Evolutionary conservation across 2,797 vertebrate genomes (phyloP), one percentile per base, ranked within the genome.

Genomic region (Chrosomus eos): DNA sequence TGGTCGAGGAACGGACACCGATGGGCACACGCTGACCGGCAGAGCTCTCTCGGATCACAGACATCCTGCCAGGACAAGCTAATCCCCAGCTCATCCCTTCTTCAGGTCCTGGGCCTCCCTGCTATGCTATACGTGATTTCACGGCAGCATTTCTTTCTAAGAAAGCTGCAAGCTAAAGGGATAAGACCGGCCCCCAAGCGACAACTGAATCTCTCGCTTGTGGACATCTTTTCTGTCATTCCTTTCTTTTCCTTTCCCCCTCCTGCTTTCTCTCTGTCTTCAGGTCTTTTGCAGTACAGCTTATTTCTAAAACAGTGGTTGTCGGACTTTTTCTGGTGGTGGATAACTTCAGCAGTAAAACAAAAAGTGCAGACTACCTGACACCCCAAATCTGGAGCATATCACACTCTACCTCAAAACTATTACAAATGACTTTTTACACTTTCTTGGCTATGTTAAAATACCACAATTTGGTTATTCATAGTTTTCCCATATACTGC

Each of bases 81-180:
- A 95, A 95, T 95, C 95, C 86, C 93, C 88, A 48, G 94, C 93
- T 95, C 93, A 95, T 93, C 94, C 93, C 72, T 92, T 91, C 92
- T 94, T 92, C 91, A 92, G 93, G 94, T 94, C 92, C 91, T 87
- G 88, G 83, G 76, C 91, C 92, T 92, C 92, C 89, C 91, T 58
- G 91, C 93, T 90, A 92, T 83, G 92, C 94, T 94, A 92, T 93
- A 94, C 91, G 88, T 92, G 93, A 94, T 95, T 94, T 95, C 94
- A 95, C 90, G 92, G 89, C 73, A 76, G 83, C 91, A 88, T 91
- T 93, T 91, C 86, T 88, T 88, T 81, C 91, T 91, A 90, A 92
- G 94, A 94, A 94, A 90, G 91, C 85, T 86, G 87, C 88, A 78
- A 89, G 86, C 94, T 95, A 93, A 94, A 94, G 78, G 94, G 94